Percentiles rank a stretch among this genome's conserved stretches.
phyloP scores from a whole-genome alignment of 2,888 invertebrate genomes.

The Caenorhabditis imperialis region DNA sequence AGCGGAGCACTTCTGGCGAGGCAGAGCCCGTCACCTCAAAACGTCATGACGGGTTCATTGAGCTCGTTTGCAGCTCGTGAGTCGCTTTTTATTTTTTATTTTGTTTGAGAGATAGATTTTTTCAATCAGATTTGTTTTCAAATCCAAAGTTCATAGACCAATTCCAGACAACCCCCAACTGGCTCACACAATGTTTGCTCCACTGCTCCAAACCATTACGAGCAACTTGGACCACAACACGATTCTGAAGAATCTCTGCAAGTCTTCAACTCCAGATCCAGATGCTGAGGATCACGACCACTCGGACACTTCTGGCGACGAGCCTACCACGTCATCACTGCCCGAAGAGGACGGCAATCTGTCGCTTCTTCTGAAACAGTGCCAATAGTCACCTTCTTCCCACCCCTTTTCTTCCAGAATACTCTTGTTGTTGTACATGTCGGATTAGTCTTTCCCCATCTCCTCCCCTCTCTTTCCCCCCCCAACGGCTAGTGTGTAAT shows the following conservation, averaged over 20 bases:
- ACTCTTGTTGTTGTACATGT: conserved; percentile 9
- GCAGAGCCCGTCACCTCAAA: conserved; percentile 37
- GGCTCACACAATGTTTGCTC: conserved; percentile 23
- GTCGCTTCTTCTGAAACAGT: conserved; percentile 30
- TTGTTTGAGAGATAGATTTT: no score
- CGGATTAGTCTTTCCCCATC: conserved; percentile 3
- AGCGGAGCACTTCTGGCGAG: conserved; percentile 50
- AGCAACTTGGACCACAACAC: conserved; percentile 18
- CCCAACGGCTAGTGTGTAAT: conserved; percentile 7
- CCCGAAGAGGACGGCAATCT: conserved; percentile 11
- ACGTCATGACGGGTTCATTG: background rate
- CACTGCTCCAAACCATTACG: conserved; percentile 26
- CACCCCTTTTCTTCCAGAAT: background rate
- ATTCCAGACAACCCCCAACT: conserved; percentile 18
- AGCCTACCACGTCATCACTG: conserved; percentile 20
- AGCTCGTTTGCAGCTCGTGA: conserved; percentile 6
- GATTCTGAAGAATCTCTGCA: conserved; percentile 14
- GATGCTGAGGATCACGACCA: conserved; percentile 11
- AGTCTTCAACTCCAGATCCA: background rate
- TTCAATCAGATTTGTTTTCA: no score
- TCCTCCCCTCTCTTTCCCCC: background rate
- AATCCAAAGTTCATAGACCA: no score
- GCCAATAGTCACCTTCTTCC: conserved; percentile 14
- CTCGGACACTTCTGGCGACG: conserved; percentile 36
- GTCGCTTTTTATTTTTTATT: no score